Percentiles rank a stretch among this genome's conserved stretches.
These are phyloP conservation scores for Melanotaenia duboulayi DNA, from an alignment of 2,113 vertebrate genomes.

Conservation along the genomic window DNA sequence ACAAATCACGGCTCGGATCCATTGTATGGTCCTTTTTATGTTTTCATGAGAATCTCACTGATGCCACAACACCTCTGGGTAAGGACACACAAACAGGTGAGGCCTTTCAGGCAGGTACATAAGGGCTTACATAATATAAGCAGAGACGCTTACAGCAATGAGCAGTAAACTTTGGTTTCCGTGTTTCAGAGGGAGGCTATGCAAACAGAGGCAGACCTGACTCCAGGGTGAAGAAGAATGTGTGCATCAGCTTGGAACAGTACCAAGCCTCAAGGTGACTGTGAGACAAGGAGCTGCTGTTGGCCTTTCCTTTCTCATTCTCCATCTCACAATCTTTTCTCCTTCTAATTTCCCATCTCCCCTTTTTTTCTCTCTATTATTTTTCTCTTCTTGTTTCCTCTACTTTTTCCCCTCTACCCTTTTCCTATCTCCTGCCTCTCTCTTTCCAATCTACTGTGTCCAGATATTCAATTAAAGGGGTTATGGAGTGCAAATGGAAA, in stretches of 20 bases:
- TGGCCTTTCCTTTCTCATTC: constrained; percentile 53
- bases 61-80: neutral
- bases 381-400: constrained; percentile 14
- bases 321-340: neutral
- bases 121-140: neutral
- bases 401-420: neutral
- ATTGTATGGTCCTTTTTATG: neutral
- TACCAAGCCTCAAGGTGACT: constrained; percentile 59
- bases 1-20: neutral
- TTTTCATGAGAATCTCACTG: neutral
- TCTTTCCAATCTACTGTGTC: constrained; percentile 48
- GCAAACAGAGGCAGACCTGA: constrained; percentile 15
- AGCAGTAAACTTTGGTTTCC: neutral
- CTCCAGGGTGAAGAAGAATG: constrained; percentile 47
- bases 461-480: constrained; percentile 72
- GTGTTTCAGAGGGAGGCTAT: neutral
- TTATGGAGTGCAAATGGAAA: constrained; percentile 43
- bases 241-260: constrained; percentile 56
- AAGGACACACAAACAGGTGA: neutral
- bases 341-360: constrained; percentile 6
- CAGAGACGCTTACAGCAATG: constrained; percentile 3
- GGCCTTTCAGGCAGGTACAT: neutral
- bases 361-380: constrained; percentile 4
- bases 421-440: constrained; percentile 12
- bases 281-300: constrained; percentile 46